Conservation (phyloP, 1,140 invertebrate species). For the Drosophila lacteicornis region DNA sequence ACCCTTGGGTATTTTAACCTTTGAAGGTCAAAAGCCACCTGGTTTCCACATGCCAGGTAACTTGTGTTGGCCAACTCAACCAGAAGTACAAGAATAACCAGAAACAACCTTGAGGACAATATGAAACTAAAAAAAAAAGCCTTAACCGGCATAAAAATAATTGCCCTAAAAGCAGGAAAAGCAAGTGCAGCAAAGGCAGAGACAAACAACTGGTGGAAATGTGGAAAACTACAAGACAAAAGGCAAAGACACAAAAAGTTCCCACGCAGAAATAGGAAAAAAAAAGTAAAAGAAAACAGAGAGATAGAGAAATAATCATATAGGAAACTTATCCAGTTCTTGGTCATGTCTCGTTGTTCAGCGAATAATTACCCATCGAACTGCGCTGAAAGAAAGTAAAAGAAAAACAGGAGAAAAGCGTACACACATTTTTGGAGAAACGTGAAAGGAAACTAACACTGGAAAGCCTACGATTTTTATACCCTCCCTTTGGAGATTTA, state of each 20-base stretch:
- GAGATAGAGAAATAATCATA: slow-evolving; percentile 36
- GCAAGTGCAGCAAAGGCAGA: slow-evolving; percentile 27
- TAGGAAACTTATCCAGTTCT: slow-evolving; percentile 51
- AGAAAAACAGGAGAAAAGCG: slow-evolving; percentile 41
- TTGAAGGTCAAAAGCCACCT: slow-evolving; percentile 37
- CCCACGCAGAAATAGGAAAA: slow-evolving; percentile 28
- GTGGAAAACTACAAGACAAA: slow-evolving; percentile 4
- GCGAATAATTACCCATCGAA: slow-evolving; percentile 43
- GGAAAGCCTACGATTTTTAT: not conserved
- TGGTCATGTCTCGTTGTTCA: slow-evolving; percentile 29
- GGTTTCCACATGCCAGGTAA: slow-evolving; percentile 21
- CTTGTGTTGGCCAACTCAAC: slow-evolving; percentile 41
- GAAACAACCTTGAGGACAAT: slow-evolving; percentile 42
- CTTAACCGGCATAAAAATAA: slow-evolving; percentile 33
- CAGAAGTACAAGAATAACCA: slow-evolving; percentile 49
- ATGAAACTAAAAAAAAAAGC: slow-evolving; percentile 9
- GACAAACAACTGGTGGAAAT: slow-evolving; percentile 26
- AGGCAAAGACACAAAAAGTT: slow-evolving; percentile 40
- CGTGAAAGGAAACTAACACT: not conserved
- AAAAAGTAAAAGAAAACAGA: not conserved
- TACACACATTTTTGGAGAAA: slow-evolving; percentile 28
- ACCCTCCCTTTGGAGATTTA: not conserved
- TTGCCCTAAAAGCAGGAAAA: slow-evolving; percentile 51
- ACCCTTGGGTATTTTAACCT: slow-evolving; percentile 27
- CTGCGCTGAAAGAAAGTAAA: slow-evolving; percentile 38